Evolutionary conservation across 1,140 invertebrate species (phyloP), one percentile per base, ranked within the genome.

Genomic region (Drosophila albomicans): DNA sequence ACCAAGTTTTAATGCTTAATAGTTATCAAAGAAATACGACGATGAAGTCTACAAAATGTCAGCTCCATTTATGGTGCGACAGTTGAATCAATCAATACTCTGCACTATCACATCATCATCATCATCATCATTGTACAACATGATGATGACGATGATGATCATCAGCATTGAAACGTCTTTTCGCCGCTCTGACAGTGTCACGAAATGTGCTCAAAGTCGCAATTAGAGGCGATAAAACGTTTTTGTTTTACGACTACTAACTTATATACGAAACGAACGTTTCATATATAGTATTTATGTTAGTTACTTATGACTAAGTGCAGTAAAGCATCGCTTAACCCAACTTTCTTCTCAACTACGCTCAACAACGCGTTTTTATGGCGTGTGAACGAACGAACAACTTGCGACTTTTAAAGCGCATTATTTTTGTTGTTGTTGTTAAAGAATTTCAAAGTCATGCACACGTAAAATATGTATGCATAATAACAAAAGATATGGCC

Each of bases 31-130:
- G 13, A 61, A 52, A 51, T 52, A 57, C 5, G 5, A 32, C 20
- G 20, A 25, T 25, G 35, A 38, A 38, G 10, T 10, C 6, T 38
- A 32, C 32, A 28, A 64, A 64, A 51, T 16, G 51, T 35, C n/a
- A 49, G 15, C 56, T 45, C 75, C 75, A 70, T 78, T 75, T 75
- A 78, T 59, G 71, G 75, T 64, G 32, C 51, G 78, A 56, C 69
- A 59, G 67, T 81, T 81, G 72, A 81, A 76, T 81, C 72, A 76
- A 76, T 81, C 78, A 81, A 76, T 80, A 77, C 63, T 41, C 63
- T 20, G 20, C 63, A 56, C 38, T 65, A 65, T 65, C 20, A 56
- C 54, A 56, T 45, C 51, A 65, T 38, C 52, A 56, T 38, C 30
- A 15, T 48, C 62, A 65, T 65, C 51, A 45, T 46, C 13, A 45